These are phyloP conservation scores for Megalopta genalis DNA, from an alignment of 1,140 invertebrate species.

Conservation along the genomic window DNA sequence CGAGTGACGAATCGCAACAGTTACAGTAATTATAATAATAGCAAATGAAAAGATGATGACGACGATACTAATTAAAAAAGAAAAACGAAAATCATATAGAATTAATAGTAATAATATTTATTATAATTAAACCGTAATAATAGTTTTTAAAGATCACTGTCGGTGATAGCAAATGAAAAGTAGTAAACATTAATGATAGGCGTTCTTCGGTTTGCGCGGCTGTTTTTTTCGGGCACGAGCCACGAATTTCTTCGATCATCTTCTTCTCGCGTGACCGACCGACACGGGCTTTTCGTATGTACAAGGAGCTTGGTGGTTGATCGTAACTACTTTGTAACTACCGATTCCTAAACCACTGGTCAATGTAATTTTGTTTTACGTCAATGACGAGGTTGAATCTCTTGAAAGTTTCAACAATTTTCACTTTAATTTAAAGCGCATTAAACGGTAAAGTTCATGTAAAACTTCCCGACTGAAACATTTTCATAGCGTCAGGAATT, in stretches of 20 bases:
- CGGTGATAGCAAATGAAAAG: no score
- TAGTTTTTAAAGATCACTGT: no score
- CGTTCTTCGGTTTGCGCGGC: background rate
- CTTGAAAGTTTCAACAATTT: no score
- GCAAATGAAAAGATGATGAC: background rate
- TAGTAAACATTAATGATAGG: constrained; percentile 19
- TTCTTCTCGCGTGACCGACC: background rate
- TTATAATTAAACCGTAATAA: constrained; percentile 30
- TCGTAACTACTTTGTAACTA: no score
- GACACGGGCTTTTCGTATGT: background rate
- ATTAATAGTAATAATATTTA: constrained; percentile 42
- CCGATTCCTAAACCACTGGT: no score
- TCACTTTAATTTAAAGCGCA: no score
- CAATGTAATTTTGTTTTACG: no score
- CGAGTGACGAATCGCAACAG: constrained; percentile 26
- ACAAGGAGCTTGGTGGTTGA: background rate
- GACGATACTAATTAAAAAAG: constrained; percentile 2
- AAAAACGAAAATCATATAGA: constrained; percentile 28
- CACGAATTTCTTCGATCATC: background rate
- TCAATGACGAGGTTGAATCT: no score
- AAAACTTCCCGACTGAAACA: no score
- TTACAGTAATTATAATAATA: constrained; percentile 19
- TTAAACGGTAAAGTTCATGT: no score
- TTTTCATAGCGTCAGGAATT: no score
- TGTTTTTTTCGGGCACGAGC: no score